These are phyloP conservation scores for Pachypsylla venusta DNA, from an alignment of 1,140 invertebrate genomes.

Conservation along the genomic window DNA sequence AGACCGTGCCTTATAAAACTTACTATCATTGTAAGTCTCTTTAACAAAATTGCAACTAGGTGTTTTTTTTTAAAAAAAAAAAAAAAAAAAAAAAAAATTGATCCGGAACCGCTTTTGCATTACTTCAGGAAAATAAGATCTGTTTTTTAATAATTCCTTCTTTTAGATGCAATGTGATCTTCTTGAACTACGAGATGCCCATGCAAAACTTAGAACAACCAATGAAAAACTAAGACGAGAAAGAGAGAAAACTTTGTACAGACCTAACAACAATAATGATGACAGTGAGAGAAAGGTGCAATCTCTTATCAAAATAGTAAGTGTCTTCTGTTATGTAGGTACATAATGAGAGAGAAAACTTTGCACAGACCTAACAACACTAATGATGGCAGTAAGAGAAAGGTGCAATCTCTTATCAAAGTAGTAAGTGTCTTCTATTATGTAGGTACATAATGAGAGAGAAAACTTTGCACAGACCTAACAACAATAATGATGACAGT, in stretches of 20 bases:
- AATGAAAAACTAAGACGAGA: conserved; percentile 79
- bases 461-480: conserved; percentile 59
- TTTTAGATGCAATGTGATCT: conserved; percentile 68
- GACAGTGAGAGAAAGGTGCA: conserved; percentile 37
- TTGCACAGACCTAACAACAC: conserved; percentile 54
- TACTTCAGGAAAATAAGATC: neutral
- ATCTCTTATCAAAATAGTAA: conserved; percentile 48
- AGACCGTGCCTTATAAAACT: no score
- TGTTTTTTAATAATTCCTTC: conserved; percentile 9
- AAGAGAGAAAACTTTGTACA: conserved; percentile 65
- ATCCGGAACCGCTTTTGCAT: neutral
- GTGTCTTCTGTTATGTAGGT: conserved; percentile 27
- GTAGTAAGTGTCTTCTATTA: conserved; percentile 38
- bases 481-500: conserved; percentile 36
- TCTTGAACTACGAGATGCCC: conserved; percentile 72
- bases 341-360: conserved; percentile 48
- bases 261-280: conserved; percentile 44
- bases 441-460: conserved; percentile 39
- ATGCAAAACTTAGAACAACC: conserved; percentile 78
- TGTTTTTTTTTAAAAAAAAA: neutral
- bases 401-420: conserved; percentile 45
- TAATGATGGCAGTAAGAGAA: conserved; percentile 35
- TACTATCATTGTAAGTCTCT: no score
- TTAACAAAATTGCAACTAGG: no score
- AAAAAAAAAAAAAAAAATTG: conserved; percentile 8